Evolutionary conservation across 2,888 invertebrate genomes (phyloP).

Genomic region (Drosophila meridionalis): DNA sequence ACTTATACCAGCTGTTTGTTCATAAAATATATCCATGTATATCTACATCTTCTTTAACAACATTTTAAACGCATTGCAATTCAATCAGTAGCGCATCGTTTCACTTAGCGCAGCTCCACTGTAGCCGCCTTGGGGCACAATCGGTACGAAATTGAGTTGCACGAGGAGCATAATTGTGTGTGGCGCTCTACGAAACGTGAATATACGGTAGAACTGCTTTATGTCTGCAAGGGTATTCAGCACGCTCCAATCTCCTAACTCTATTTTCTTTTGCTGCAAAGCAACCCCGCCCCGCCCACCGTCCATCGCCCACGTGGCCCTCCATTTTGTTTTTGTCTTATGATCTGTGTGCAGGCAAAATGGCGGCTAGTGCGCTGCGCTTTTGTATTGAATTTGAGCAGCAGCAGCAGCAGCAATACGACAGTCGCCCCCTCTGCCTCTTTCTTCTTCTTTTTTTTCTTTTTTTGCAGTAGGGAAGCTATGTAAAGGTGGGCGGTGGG

Average conservation of each 20-base stretch:
- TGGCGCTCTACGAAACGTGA: constrained; percentile 2
- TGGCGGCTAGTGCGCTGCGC: constrained; percentile 31
- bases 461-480: neutral
- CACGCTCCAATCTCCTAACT: neutral
- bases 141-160: constrained; percentile 8
- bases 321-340: constrained; percentile 27
- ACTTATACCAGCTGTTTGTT: too few species aligned
- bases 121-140: constrained; percentile 4
- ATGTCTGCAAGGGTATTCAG: constrained; percentile 6
- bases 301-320: neutral
- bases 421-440: neutral
- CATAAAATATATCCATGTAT: too few species aligned
- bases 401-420: constrained; percentile 36
- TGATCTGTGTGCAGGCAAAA: constrained; percentile 36
- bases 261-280: neutral
- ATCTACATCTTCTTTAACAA: neutral
- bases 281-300: neutral
- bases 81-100: neutral
- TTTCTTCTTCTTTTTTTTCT: neutral
- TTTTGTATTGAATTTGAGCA: constrained; percentile 72
- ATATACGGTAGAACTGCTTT: constrained; percentile 3
- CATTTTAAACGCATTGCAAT: neutral
- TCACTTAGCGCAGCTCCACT: constrained; percentile 6
- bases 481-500: neutral
- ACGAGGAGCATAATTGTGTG: constrained; percentile 11